These are phyloP conservation scores for Amphiura filiformis DNA, from an alignment of 35 echinoderm and acorn worm genomes.

Conservation along the genomic window DNA sequence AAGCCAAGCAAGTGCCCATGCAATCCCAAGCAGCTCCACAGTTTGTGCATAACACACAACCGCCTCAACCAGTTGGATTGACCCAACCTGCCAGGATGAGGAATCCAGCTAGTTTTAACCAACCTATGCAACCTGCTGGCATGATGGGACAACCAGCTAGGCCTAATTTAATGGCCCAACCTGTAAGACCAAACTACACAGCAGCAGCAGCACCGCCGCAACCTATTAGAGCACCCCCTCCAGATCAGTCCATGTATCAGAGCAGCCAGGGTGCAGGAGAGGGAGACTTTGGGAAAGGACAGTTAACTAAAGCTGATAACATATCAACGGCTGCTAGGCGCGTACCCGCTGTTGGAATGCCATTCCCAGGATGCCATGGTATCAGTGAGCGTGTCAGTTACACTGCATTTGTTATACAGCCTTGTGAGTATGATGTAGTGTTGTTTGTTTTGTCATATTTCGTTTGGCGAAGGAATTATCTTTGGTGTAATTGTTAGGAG, in stretches of 20 bases:
- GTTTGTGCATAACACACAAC: not conserved
- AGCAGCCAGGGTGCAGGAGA: not conserved
- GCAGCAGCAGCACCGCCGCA: not conserved
- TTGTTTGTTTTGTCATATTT: not conserved
- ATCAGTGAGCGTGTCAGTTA: slow-evolving; percentile 18
- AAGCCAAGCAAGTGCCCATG: not conserved
- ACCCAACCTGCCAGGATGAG: not conserved
- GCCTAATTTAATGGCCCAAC: no score
- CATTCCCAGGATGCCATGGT: slow-evolving; percentile 44
- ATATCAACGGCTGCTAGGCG: slow-evolving; percentile 20
- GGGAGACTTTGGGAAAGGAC: not conserved
- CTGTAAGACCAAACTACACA: not conserved
- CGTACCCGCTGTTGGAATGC: slow-evolving; percentile 39
- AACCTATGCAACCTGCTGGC: not conserved
- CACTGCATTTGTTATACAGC: slow-evolving; percentile 51
- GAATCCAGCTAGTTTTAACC: not conserved
- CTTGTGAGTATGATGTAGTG: not conserved
- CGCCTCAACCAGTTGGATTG: not conserved
- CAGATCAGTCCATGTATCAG: not conserved
- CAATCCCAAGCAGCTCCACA: slow-evolving; percentile 2
- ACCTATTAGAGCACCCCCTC: not conserved
- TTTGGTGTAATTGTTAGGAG: no score
- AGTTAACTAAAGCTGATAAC: slow-evolving; percentile 28
- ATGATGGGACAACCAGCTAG: not conserved
- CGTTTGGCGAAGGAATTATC: no score